Percentiles rank a stretch among this genome's conserved stretches.
phyloP scores from a whole-genome alignment of 2,113 vertebrate genomes.

The Xiphorhynchus elegans region DNA sequence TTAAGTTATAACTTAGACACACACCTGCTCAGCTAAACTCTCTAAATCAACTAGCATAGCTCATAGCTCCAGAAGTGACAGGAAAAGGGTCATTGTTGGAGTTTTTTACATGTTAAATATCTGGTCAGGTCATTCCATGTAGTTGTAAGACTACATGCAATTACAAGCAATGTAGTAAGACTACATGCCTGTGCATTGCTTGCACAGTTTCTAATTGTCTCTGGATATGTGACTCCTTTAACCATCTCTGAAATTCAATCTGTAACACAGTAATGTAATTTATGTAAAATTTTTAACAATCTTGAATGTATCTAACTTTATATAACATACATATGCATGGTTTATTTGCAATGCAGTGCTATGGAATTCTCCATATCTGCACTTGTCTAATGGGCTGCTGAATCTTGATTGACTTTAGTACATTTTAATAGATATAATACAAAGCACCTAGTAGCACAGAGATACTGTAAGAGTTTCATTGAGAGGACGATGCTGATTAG shows the following conservation, averaged over 20 bases:
- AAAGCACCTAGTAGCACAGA: background rate
- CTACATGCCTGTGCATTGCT: background rate
- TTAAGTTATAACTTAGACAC: background rate
- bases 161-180: background rate
- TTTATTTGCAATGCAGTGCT: background rate
- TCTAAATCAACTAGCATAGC: background rate
- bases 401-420: background rate
- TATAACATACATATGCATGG: too few relatives aligned
- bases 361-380: background rate
- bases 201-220: background rate
- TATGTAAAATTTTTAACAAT: background rate
- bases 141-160: background rate
- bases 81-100: background rate
- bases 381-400: background rate
- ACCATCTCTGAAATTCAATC: background rate
- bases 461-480: background rate
- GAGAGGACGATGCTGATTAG: background rate
- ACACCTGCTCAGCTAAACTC: background rate
- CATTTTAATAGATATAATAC: background rate
- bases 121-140: background rate
- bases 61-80: background rate
- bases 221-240: background rate
- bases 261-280: background rate
- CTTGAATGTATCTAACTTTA: background rate
- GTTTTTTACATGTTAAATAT: background rate